Evolutionary conservation across 1,140 invertebrate species (phyloP), one percentile per base, ranked within the genome.

Genomic region (Drosophila sp.): DNA sequence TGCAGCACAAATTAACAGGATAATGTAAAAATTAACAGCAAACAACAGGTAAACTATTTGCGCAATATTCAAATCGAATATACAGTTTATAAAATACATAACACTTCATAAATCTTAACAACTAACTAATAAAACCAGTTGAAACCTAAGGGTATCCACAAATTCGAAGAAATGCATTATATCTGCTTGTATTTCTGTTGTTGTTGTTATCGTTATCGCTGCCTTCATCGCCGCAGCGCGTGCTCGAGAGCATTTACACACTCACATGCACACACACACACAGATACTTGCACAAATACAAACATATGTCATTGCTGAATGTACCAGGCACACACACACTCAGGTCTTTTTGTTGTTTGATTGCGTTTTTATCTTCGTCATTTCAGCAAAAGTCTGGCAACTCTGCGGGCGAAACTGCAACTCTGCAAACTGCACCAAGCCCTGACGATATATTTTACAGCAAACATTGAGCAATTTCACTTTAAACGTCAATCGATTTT

Each of bases 321-420:
- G 59, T 51, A 16, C 8, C 50, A 53, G 4, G 6, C 63, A 58
- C 46, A 50, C 25, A 29, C 46, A 13, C 25, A 14, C 46, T 7
- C 32, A 56, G 16, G 54, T 62, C 74, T 84, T 86, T 87, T 86
- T 86, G 81, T 75, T 86, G 82, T 87, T 87, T 86, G 82, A 86
- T 86, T 86, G 76, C 82, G 82, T 87, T 86, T 86, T 86, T 86
- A 86, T 86, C 82, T 82, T 82, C 82, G 82, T 87, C 82, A 86
- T 87, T 86, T 86, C 82, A 87, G 82, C 64, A 81, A 41, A 41
- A 43, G 53, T 63, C 50, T 65, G 63, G 29, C 57, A 58, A 54
- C 63, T 63, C 54, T 61, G 48, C 27, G 14, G 62, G 29, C 48
- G 50, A 29, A 40, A 46, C 32, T 29, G 59, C 69, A 43, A 29